Percentiles rank a stretch among this genome's conserved stretches.
These are phyloP conservation scores for Oikopleura albicans DNA, from an alignment of 23 tunicate species.

Conservation along the genomic window DNA sequence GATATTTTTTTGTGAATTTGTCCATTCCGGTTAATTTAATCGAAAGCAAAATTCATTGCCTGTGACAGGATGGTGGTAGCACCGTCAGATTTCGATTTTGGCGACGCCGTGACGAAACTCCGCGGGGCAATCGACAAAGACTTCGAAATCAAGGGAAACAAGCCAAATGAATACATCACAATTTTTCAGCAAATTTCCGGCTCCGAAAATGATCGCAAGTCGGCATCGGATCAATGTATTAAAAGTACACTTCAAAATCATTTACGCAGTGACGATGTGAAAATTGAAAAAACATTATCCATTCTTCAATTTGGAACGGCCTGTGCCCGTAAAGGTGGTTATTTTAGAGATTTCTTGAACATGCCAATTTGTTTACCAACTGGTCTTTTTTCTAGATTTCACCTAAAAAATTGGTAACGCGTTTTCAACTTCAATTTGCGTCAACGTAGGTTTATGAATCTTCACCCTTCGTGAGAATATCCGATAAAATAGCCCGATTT, in stretches of 20 bases:
- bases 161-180: slow-evolving; percentile 9
- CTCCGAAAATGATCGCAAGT: slow-evolving; percentile 46
- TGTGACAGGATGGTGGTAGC: background rate
- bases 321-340: slow-evolving; percentile 56
- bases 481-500: too few relatives aligned
- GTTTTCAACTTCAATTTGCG: too few relatives aligned
- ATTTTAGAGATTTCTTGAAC: too few relatives aligned
- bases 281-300: background rate
- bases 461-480: too few relatives aligned
- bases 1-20: too few relatives aligned
- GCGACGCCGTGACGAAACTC: background rate
- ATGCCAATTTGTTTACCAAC: too few relatives aligned
- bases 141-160: background rate
- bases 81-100: slow-evolving; percentile 11
- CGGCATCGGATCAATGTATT: slow-evolving; percentile 61
- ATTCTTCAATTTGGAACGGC: background rate
- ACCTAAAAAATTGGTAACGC: too few relatives aligned
- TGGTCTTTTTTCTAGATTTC: too few relatives aligned
- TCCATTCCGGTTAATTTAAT: too few relatives aligned
- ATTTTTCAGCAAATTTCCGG: slow-evolving; percentile 24
- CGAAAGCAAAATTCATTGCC: too few relatives aligned
- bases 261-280: background rate
- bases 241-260: slow-evolving; percentile 25
- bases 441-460: too few relatives aligned
- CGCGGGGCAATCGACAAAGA: background rate